Evolutionary conservation across 2,888 invertebrate genomes (phyloP), one percentile per base, ranked within the genome.

Genomic region (Meiosimyza decipiens): DNA sequence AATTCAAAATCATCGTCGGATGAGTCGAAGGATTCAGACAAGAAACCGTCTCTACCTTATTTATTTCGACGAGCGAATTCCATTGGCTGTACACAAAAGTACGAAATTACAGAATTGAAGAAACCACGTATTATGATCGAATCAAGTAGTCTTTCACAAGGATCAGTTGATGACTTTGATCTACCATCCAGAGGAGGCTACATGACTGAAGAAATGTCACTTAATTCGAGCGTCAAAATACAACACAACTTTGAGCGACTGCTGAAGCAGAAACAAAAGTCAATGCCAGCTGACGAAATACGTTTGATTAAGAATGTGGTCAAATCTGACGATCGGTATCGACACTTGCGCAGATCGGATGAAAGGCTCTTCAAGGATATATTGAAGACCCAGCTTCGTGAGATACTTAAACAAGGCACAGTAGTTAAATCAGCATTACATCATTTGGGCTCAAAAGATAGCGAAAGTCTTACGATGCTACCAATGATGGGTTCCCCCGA

Each of bases 351-450:
- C 33, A 64, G 74, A 9, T 75, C 77, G 11, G 79, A 81, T 68
- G 77, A 79, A 13, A 47, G 77, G 40, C 55, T 81, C 4, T 73
- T 82, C n/a, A 80, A 79, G 67, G 80, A 81, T 5, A 80, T 81
- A 49, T 62, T 82, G 0, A 68, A 73, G 15, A 75, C 76, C 0
- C 82, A 81, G 11, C 71, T 82, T 13, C 71, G 79, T 55, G 79
- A 80, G 55, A 80, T 82, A 11, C 66, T 78, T 5, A 75, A 74
- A 22, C 82, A 82, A 40, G 81, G 81, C 59, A 73, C 78, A 12
- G 76, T 78, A 1, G 77, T 82, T 4, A 77, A 80, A 33, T 75
- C 77, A 2, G 79, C 78, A 1, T 72, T 81, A 13, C 50, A 77
- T 2, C 78, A 76, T 52, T 60, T 80, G 54, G 71, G 75, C n/a